Evolutionary conservation across 2,888 invertebrate genomes (phyloP).

Genomic region (Folsomia candida): DNA sequence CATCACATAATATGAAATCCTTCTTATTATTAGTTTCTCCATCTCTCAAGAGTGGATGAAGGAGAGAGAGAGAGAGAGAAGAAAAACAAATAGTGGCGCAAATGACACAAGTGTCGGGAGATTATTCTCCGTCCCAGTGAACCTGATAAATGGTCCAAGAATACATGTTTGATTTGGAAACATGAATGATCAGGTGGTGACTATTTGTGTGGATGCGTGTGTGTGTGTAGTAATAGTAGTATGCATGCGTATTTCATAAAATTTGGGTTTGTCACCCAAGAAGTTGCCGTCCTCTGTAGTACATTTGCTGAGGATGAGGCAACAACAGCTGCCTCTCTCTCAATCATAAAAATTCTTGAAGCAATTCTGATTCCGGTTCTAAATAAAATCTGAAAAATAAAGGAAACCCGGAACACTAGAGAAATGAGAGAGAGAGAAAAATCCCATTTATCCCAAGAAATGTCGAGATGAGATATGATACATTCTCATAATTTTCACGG

Average conservation of each 20-base stretch:
- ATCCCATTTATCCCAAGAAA: conserved; percentile 17
- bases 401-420: not conserved
- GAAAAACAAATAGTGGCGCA: too few species aligned
- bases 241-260: not conserved
- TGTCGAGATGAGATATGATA: conserved; percentile 12
- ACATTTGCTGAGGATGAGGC: too few species aligned
- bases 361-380: not conserved
- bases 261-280: not conserved
- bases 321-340: not conserved
- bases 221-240: not conserved
- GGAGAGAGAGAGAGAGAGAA: too few species aligned
- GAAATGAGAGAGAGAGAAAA: conserved; percentile 18
- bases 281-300: too few species aligned
- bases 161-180: not conserved
- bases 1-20: too few species aligned
- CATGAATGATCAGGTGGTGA: not conserved
- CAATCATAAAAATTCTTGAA: not conserved
- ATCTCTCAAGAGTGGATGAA: too few species aligned
- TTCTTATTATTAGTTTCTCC: too few species aligned
- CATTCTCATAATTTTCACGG: conserved; percentile 18
- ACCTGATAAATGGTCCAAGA: not conserved
- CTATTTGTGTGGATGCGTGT: not conserved
- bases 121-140: too few species aligned
- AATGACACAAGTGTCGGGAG: too few species aligned
- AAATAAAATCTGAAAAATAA: not conserved